These are phyloP conservation scores for Actinopyga echinites DNA, from an alignment of 53 echinoderm and acorn worm genomes.

Conservation along the genomic window DNA sequence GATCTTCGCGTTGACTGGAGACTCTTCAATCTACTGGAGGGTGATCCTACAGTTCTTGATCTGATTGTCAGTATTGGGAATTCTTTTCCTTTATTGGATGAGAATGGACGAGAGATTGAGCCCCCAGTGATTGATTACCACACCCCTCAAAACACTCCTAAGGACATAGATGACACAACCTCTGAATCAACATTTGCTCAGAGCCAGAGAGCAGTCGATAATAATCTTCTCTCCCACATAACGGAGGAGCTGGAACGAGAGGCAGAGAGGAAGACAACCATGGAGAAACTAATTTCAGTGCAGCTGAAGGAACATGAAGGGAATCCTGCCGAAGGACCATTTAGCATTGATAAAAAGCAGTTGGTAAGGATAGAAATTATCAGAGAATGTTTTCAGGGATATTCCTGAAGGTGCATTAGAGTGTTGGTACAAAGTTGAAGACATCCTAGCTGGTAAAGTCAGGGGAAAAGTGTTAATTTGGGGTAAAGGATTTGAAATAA, in stretches of 20 bases:
- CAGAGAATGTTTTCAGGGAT: too few relatives aligned
- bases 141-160: not conserved
- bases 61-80: slow-evolving; percentile 79
- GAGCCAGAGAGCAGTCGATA: not conserved
- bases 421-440: too few relatives aligned
- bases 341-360: slow-evolving; percentile 70
- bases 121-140: slow-evolving; percentile 40
- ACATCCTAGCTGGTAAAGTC: too few relatives aligned
- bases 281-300: slow-evolving; percentile 60
- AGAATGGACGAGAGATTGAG: slow-evolving; percentile 72
- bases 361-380: slow-evolving; percentile 59
- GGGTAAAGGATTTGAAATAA: too few relatives aligned
- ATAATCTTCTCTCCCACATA: slow-evolving; percentile 64
- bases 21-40: slow-evolving; percentile 79
- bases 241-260: slow-evolving; percentile 65
- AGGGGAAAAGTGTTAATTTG: too few relatives aligned
- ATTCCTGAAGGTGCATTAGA: too few relatives aligned
- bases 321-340: slow-evolving; percentile 73
- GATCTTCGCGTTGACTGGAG: slow-evolving; percentile 94
- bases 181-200: slow-evolving; percentile 25
- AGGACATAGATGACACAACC: slow-evolving; percentile 40
- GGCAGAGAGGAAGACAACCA: not conserved
- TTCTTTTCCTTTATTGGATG: slow-evolving; percentile 80
- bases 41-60: slow-evolving; percentile 81
- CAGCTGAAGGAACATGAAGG: slow-evolving; percentile 85